Evolutionary conservation across 1,140 invertebrate species (phyloP), one percentile per base, ranked within the genome.

Genomic region (Drosophila lacteicornis): DNA sequence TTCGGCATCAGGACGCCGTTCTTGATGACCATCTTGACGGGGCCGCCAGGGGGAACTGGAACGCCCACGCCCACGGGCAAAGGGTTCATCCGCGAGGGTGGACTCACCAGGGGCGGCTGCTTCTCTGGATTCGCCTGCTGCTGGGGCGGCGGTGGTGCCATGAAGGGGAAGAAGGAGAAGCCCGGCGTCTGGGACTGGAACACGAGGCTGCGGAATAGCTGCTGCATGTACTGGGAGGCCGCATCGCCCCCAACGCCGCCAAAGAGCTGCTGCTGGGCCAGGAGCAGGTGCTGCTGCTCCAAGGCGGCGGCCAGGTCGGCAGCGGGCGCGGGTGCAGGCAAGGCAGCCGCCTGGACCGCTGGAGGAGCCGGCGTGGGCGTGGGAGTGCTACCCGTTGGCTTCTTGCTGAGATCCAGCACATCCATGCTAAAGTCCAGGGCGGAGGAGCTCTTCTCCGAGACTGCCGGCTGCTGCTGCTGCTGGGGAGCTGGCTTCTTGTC

Each of bases 1-100:
- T 98, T 98, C 0, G 96, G 97, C 95, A 98, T 97, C 0, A 98
- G 92, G 1, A 97, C 95, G 0, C 97, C 97, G 68, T 98, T 98
- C 92, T 97, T 98, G 58, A 98, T 97, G 0, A 97, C 97, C 96
- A 97, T 97, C 92, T 97, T 97, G 0, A 97, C 96, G 2, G 96
- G 96, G 80, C 96, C 96, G 61, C 71, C 83, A 3, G 36, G 74
- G 47, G 56, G 76, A 40, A 81, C 67, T 0, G 83, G 69, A 33
- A 83, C 46, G 4, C 45, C 56, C 43, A 75, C 25, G 15, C 73
- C 60, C 30, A 47, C 43, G 2, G 71, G 57, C 38, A 69, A 25
- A 0, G 42, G 40, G 0, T 57, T 47, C 43, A 45, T 33, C 0
- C 59, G 53, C 1, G 22, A 22, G 0, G 61, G 71, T 0, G 56